Conservation (phyloP, 2,113 vertebrate species). For the Salvelinus alpinus region DNA sequence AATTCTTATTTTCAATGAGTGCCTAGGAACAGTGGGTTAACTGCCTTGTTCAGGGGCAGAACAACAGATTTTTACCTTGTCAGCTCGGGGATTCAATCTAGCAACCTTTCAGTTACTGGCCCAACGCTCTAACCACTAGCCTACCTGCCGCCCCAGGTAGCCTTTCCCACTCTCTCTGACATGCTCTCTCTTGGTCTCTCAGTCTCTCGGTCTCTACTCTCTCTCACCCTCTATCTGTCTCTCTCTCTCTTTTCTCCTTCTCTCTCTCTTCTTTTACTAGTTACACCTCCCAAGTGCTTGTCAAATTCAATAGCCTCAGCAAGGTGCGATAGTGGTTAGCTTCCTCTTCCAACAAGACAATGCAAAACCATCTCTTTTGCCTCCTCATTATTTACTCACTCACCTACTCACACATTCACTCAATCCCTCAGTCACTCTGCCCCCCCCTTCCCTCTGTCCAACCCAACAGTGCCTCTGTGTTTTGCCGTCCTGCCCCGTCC, state of each 20-base stretch:
- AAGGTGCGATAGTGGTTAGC: not conserved
- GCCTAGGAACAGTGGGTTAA: too few species aligned
- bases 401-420: too few species aligned
- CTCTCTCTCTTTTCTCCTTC: not conserved
- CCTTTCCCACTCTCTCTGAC: conserved; percentile 25
- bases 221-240: too few species aligned
- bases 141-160: too few species aligned
- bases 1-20: too few species aligned
- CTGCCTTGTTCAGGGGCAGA: too few species aligned
- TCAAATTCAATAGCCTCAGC: not conserved
- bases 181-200: not conserved
- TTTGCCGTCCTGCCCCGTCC: conserved; percentile 67
- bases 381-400: not conserved
- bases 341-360: conserved; percentile 27
- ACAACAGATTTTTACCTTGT: too few species aligned
- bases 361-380: conserved; percentile 9
- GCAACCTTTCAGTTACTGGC: too few species aligned
- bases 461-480: conserved; percentile 83
- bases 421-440: not conserved
- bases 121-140: too few species aligned
- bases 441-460: conserved; percentile 13
- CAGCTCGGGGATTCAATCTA: too few species aligned
- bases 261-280: not conserved
- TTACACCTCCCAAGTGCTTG: not conserved
- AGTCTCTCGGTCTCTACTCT: too few species aligned